These are phyloP conservation scores for Archips xylosteana DNA, from an alignment of 2,888 invertebrate species.

Conservation along the genomic window DNA sequence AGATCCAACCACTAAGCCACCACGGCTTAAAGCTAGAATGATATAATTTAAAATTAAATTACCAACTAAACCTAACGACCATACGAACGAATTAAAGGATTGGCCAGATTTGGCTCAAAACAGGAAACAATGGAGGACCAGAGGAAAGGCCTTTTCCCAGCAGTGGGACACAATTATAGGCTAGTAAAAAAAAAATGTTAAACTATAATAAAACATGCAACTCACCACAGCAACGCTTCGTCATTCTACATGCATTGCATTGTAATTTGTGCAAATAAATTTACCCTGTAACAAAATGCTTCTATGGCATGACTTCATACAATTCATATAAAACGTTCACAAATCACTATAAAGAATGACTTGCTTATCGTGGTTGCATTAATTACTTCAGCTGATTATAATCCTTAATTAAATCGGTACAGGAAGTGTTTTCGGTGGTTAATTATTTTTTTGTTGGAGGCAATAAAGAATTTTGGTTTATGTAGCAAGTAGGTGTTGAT, in stretches of 20 bases:
- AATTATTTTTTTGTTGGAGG: background rate
- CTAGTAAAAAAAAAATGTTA: no score
- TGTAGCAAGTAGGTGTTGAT: background rate
- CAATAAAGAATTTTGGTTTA: background rate
- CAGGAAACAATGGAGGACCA: no score
- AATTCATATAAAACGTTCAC: background rate
- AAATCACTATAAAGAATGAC: conserved; percentile 2
- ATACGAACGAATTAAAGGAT: no score
- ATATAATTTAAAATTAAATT: no score
- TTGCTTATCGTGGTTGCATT: conserved; percentile 11
- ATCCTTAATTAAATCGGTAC: conserved; percentile 10
- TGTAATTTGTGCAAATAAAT: background rate
- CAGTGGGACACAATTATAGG: no score
- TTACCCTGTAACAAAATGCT: background rate
- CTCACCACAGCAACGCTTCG: no score
- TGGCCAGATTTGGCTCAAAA: no score
- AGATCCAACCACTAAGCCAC: no score
- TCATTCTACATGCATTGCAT: background rate
- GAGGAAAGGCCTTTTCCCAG: no score
- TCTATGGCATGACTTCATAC: background rate
- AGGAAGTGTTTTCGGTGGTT: conserved; percentile 2
- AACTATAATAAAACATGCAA: no score
- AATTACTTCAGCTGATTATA: background rate
- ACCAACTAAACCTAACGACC: no score
- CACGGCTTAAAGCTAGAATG: no score